Evolutionary conservation across 2,888 invertebrate species (phyloP).

Genomic region (Boloria euphrosyne): DNA sequence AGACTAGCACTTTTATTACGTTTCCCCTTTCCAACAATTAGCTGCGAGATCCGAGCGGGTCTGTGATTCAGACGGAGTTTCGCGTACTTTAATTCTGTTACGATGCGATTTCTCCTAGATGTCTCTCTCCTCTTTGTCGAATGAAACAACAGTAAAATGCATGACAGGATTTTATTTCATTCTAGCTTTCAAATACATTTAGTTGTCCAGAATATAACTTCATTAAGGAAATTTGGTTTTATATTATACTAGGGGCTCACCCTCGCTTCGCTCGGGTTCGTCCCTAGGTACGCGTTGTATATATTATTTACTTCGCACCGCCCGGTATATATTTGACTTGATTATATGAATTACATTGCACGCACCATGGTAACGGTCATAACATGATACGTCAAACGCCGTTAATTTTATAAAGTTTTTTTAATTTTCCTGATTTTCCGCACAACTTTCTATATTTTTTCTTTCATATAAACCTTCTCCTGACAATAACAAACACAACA

Average conservation of each 20-base stretch:
- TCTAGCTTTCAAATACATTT: constrained; percentile 12
- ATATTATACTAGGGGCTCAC: neutral
- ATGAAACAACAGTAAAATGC: constrained; percentile 32
- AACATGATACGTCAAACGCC: too few relatives aligned
- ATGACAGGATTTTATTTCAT: constrained; percentile 21
- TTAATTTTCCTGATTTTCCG: too few relatives aligned
- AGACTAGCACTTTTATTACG: constrained; percentile 78
- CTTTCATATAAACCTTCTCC: too few relatives aligned
- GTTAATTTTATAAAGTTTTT: too few relatives aligned
- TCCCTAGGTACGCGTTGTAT: too few relatives aligned
- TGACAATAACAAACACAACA: too few relatives aligned
- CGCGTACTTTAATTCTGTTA: constrained; percentile 72
- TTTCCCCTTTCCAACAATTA: constrained; percentile 77
- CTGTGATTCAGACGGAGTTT: constrained; percentile 64
- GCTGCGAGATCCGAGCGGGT: constrained; percentile 65
- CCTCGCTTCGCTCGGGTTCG: too few relatives aligned
- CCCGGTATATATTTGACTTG: too few relatives aligned
- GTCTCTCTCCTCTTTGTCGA: constrained; percentile 57
- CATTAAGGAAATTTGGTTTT: constrained; percentile 5
- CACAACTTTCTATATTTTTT: too few relatives aligned
- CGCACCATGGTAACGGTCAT: too few relatives aligned
- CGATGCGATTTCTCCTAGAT: constrained; percentile 64
- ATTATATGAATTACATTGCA: too few relatives aligned
- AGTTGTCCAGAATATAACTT: constrained; percentile 16
- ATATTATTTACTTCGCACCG: too few relatives aligned